These are phyloP conservation scores for Neocrepidodera transversa DNA, from an alignment of 2,888 invertebrate species.

Conservation along the genomic window DNA sequence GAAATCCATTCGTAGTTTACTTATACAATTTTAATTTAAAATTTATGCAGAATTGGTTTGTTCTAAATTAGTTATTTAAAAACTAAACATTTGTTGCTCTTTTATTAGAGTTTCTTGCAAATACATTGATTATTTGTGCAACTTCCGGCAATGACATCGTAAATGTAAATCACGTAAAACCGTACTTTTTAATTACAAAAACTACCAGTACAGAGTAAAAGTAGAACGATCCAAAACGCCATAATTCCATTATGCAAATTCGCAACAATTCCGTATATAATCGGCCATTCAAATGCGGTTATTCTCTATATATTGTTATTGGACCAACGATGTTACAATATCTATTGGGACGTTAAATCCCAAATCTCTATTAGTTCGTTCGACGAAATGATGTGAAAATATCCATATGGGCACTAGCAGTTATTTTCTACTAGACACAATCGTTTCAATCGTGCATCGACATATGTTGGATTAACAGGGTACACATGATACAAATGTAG, in stretches of 20 bases:
- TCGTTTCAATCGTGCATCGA: background rate
- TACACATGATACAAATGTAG: background rate
- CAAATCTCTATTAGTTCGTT: constrained; percentile 19
- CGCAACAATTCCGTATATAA: constrained; percentile 20
- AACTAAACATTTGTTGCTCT: too few relatives aligned
- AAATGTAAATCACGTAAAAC: background rate
- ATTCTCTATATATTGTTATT: constrained; percentile 20
- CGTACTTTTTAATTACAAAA: background rate
- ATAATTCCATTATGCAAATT: constrained; percentile 25
- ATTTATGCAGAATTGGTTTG: too few relatives aligned
- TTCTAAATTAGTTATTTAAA: too few relatives aligned
- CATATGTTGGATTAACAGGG: background rate
- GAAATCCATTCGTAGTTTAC: too few relatives aligned
- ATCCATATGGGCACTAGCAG: constrained; percentile 17
- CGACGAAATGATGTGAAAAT: constrained; percentile 21
- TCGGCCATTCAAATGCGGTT: constrained; percentile 23
- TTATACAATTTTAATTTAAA: too few relatives aligned
- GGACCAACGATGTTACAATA: constrained; percentile 6
- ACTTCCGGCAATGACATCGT: background rate
- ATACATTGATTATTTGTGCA: too few relatives aligned
- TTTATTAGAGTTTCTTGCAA: too few relatives aligned
- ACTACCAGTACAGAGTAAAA: background rate
- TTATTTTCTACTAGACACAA: constrained; percentile 10
- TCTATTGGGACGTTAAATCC: constrained; percentile 13
- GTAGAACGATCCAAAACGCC: constrained; percentile 5